Percentiles rank a stretch among this genome's conserved stretches.
These are phyloP conservation scores for Drosophila rubida DNA, from an alignment of 2,888 invertebrate species.

Conservation along the genomic window DNA sequence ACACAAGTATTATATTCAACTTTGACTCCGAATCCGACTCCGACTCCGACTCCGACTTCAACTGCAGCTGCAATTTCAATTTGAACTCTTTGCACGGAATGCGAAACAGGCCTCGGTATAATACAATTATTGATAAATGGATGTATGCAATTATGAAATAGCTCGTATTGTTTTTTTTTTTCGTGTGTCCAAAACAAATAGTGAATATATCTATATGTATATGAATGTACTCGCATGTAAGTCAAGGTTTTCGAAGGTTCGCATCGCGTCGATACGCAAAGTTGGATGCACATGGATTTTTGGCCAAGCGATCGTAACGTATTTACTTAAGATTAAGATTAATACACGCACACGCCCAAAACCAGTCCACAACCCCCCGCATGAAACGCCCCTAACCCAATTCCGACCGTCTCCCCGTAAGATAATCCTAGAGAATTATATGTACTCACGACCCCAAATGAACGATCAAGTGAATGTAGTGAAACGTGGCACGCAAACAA, in stretches of 20 bases:
- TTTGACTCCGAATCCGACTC: too few relatives aligned
- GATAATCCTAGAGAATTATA: slow-evolving; percentile 41
- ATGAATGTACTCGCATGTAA: slow-evolving; percentile 26
- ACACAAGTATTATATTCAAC: slow-evolving; percentile 39
- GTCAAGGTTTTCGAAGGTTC: slow-evolving; percentile 20
- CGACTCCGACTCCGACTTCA: too few relatives aligned
- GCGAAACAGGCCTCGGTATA: slow-evolving; percentile 44
- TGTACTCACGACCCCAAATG: slow-evolving; percentile 38
- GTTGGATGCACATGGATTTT: slow-evolving; percentile 4
- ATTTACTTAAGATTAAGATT: slow-evolving; percentile 61
- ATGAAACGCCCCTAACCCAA: slow-evolving; percentile 10
- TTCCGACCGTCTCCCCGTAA: not conserved
- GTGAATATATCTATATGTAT: slow-evolving; percentile 28
- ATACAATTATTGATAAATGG: slow-evolving; percentile 35
- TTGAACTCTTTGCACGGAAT: slow-evolving; percentile 19
- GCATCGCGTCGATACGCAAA: slow-evolving; percentile 24
- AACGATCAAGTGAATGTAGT: not conserved
- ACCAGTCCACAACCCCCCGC: not conserved
- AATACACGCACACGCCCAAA: slow-evolving; percentile 19
- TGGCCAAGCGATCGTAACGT: slow-evolving; percentile 23
- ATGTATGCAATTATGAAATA: slow-evolving; percentile 30
- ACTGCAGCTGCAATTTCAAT: not conserved
- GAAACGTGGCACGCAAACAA: slow-evolving; percentile 14
- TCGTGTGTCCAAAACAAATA: slow-evolving; percentile 30
- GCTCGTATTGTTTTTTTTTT: slow-evolving; percentile 21